Conservation (phyloP, 2,113 vertebrate species). For the Coturnix japonica region DNA sequence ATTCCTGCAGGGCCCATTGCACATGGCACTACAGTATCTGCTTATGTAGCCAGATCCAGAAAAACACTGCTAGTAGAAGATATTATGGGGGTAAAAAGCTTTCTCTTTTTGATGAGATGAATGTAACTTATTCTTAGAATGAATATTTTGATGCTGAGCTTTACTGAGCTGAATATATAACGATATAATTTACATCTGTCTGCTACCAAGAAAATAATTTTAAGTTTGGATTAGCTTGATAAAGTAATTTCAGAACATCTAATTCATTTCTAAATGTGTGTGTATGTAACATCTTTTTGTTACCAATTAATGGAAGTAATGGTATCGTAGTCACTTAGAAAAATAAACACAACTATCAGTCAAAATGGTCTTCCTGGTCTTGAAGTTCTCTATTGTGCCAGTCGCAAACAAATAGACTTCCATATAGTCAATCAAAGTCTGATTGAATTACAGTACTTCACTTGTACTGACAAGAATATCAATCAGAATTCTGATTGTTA, state of each 20-base stretch:
- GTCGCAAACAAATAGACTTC: not conserved
- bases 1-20: slow-evolving; percentile 90
- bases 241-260: not conserved
- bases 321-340: not conserved
- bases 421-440: not conserved
- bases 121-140: not conserved
- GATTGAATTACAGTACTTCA: not conserved
- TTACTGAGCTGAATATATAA: not conserved
- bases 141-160: not conserved
- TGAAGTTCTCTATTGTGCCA: not conserved
- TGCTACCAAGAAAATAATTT: not conserved
- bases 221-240: not conserved
- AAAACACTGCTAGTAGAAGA: slow-evolving; percentile 95
- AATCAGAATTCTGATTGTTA: not conserved
- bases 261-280: not conserved
- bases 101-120: not conserved
- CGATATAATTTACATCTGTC: not conserved
- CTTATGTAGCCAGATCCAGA: slow-evolving; percentile 95
- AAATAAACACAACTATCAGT: not conserved
- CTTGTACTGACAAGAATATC: not conserved
- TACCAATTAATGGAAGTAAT: not conserved
- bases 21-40: slow-evolving; percentile 93
- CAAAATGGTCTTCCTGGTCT: not conserved
- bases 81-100: slow-evolving; percentile 88
- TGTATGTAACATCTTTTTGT: not conserved